phyloP scores from a whole-genome alignment of 1,140 invertebrate genomes.

The Phortica variegata region DNA sequence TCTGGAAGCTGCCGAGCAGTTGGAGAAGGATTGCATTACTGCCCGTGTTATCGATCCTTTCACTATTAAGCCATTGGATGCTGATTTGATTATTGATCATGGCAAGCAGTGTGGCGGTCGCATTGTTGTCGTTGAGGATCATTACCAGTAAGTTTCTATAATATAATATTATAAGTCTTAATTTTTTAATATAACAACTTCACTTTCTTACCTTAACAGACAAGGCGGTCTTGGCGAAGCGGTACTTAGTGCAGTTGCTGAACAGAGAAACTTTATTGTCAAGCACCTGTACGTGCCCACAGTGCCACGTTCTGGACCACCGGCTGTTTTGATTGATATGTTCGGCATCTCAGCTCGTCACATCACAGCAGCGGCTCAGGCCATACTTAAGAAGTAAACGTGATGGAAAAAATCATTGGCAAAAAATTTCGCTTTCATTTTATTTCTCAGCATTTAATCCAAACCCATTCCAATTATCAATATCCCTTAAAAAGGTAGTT shows the following conservation, averaged over 20 bases:
- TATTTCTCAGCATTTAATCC: no score
- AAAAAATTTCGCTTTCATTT: no score
- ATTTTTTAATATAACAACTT: neutral
- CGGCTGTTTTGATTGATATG: slow-evolving; percentile 78
- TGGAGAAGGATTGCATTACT: slow-evolving; percentile 70
- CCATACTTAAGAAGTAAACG: slow-evolving; percentile 63
- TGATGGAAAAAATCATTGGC: neutral
- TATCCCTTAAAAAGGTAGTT: no score
- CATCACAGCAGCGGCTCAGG: slow-evolving; percentile 72
- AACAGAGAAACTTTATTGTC: slow-evolving; percentile 73
- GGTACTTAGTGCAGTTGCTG: slow-evolving; percentile 77
- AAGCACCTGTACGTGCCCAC: slow-evolving; percentile 81
- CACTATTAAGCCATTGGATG: slow-evolving; percentile 94
- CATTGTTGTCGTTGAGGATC: slow-evolving; percentile 94
- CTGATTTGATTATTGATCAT: slow-evolving; percentile 71
- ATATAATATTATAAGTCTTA: no score
- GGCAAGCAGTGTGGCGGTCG: slow-evolving; percentile 79
- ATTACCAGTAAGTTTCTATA: slow-evolving; percentile 74
- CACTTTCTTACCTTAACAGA: slow-evolving; percentile 17
- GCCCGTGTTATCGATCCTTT: slow-evolving; percentile 89
- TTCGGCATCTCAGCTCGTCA: slow-evolving; percentile 85
- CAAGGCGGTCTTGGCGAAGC: slow-evolving; percentile 95
- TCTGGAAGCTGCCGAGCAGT: slow-evolving; percentile 76
- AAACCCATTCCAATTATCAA: no score
- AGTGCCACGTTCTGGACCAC: slow-evolving; percentile 89